Evolutionary conservation across 2,113 vertebrate genomes (phyloP).

Genomic region (Miniopterus natalensis): DNA sequence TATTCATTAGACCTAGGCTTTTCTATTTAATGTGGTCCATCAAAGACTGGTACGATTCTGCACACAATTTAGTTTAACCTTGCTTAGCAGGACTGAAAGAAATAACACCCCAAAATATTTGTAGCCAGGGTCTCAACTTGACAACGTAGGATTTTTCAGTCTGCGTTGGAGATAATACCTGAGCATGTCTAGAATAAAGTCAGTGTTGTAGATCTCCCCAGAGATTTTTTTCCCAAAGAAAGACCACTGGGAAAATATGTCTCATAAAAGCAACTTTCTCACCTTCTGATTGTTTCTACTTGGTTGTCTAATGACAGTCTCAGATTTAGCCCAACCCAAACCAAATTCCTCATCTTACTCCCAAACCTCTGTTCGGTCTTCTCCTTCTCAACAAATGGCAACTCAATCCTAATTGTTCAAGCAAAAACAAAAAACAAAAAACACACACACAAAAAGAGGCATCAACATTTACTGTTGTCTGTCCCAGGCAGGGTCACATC

Average conservation of each 20-base stretch:
- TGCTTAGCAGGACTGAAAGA: background rate
- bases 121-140: background rate
- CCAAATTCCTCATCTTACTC: background rate
- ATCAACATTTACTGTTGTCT: background rate
- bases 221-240: background rate
- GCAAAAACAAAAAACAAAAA: background rate
- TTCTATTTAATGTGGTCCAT: background rate
- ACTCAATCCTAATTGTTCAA: background rate
- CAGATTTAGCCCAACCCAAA: background rate
- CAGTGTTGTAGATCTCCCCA: background rate
- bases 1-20: background rate
- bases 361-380: background rate
- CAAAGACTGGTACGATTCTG: background rate
- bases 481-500: background rate
- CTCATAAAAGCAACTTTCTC: background rate
- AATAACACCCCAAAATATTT: background rate
- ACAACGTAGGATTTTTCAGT: conserved; percentile 14
- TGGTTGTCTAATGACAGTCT: background rate
- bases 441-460: background rate
- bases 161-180: background rate
- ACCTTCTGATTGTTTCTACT: background rate
- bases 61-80: conserved; percentile 9
- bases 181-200: background rate
- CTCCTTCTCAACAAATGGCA: background rate
- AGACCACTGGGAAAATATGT: background rate